Percentiles rank a stretch among this genome's conserved stretches.
Conservation (phyloP, 2,113 vertebrate genomes). For the Cathartes aura region DNA sequence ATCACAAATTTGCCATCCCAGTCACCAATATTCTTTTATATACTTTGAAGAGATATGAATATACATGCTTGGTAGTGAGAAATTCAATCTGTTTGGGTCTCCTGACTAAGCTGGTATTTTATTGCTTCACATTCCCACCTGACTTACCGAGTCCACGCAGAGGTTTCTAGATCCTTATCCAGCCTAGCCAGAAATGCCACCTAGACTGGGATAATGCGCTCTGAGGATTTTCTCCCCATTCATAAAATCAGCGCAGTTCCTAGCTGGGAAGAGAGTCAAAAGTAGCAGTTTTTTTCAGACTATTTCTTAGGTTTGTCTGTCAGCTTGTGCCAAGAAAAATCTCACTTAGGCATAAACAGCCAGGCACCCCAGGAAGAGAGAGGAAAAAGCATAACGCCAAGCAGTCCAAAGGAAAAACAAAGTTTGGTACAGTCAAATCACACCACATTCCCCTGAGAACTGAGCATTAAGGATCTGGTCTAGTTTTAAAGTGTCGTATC, state of each 20-base stretch:
- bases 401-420: neutral
- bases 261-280: neutral
- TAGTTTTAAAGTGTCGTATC: neutral
- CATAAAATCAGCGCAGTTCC: neutral
- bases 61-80: neutral
- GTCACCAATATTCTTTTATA: neutral
- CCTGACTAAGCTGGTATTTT: neutral
- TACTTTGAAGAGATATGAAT: neutral
- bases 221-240: neutral
- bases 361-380: neutral
- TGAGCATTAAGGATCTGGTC: neutral
- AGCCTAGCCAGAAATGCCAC: neutral
- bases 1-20: neutral
- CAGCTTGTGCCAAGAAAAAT: slow-evolving; percentile 24
- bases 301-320: neutral
- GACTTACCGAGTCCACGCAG: neutral
- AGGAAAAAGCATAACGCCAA: accelerated
- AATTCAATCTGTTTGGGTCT: neutral
- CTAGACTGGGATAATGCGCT: accelerated
- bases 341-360: neutral
- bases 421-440: neutral
- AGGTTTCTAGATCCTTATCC: neutral
- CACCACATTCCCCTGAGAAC: neutral
- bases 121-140: neutral
- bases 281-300: neutral